Percentiles rank a stretch among this genome's conserved stretches.
phyloP scores from a whole-genome alignment of 2,797 vertebrate genomes.

The Galaxias olidus region DNA sequence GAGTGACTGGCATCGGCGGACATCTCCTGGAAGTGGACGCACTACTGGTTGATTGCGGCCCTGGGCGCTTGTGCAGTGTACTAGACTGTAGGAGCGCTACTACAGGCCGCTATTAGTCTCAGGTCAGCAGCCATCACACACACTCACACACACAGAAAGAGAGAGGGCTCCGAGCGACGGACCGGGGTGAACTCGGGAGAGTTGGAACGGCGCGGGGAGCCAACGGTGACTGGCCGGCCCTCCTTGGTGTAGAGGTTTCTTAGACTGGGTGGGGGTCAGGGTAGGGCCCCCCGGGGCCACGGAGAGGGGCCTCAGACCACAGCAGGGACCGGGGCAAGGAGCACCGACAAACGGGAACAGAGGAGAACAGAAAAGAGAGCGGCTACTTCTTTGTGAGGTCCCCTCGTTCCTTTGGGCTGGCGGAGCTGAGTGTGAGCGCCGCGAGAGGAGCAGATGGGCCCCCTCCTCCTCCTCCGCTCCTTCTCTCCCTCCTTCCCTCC shows the following conservation, averaged over 20 bases:
- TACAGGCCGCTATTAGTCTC: no score
- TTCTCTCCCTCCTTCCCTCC: slow-evolving; percentile 54
- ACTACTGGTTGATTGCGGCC: no score
- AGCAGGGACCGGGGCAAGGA: neutral
- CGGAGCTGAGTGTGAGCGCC: slow-evolving; percentile 47
- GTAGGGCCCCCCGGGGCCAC: neutral
- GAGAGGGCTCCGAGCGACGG: neutral
- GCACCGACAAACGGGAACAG: neutral
- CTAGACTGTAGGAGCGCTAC: no score
- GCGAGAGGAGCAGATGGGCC: slow-evolving; percentile 70
- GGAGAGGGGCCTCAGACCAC: no score
- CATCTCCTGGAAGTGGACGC: no score
- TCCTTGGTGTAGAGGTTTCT: no score
- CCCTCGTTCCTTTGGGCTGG: slow-evolving; percentile 41
- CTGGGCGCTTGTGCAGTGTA: no score
- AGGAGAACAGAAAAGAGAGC: slow-evolving; percentile 19
- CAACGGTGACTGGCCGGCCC: no score
- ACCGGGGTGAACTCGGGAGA: no score
- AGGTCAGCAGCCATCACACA: slow-evolving; percentile 27
- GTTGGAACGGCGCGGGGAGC: no score
- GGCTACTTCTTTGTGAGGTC: slow-evolving; percentile 41
- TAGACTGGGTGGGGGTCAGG: neutral
- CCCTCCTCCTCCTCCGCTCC: slow-evolving; percentile 45
- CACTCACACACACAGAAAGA: slow-evolving; percentile 15
- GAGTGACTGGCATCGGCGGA: no score